Conservation (phyloP, 2,113 vertebrate species). For the Pardalotus punctatus region DNA sequence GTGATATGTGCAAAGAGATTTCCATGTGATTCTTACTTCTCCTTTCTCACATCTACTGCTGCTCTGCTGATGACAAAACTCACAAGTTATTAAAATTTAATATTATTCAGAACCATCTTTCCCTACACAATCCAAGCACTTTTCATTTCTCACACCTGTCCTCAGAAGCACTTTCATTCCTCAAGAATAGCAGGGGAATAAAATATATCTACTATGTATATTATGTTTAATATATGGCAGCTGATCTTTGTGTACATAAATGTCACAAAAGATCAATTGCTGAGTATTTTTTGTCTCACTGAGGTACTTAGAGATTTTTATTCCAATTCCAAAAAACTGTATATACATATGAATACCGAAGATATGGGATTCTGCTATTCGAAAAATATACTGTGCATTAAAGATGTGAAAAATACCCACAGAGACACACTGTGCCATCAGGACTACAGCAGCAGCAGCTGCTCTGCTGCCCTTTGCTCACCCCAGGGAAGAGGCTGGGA, state of each 20-base stretch:
- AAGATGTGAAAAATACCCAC: background rate
- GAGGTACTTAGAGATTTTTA: background rate
- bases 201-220: background rate
- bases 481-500: background rate
- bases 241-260: slow-evolving; percentile 35
- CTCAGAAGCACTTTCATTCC: slow-evolving; percentile 33
- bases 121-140: background rate
- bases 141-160: slow-evolving; percentile 33
- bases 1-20: background rate
- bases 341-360: background rate
- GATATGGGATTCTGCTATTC: background rate
- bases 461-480: background rate
- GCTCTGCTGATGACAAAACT: slow-evolving; percentile 37
- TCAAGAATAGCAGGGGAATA: background rate
- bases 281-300: slow-evolving; percentile 9
- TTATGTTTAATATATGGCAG: background rate
- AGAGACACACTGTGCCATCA: background rate
- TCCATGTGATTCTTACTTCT: slow-evolving; percentile 3
- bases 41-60: slow-evolving; percentile 7
- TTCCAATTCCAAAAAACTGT: background rate
- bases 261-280: slow-evolving; percentile 17
- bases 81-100: slow-evolving; percentile 54
- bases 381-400: background rate
- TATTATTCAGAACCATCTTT: slow-evolving; percentile 31
- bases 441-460: background rate